A percentile compares a stretch with the other conserved stretches of the same genome.
Evolutionary conservation across 2,113 vertebrate genomes (phyloP).

Genomic region (Casuarius casuarius): DNA sequence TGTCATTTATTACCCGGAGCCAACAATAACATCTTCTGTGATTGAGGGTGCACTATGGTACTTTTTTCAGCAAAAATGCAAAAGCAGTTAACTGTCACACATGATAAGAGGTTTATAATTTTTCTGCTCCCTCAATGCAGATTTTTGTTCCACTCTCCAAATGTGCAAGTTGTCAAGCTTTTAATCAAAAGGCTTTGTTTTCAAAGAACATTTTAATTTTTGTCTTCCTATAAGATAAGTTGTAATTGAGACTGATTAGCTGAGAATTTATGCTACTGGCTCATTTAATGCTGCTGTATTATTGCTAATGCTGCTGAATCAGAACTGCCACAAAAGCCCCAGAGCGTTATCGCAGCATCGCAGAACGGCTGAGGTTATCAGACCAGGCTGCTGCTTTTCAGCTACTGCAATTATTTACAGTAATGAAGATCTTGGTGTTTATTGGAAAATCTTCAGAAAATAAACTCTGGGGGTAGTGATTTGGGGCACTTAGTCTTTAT

Average conservation of each 20-base stretch:
- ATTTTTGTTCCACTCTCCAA: background rate
- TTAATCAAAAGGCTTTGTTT: background rate
- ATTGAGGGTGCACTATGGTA: background rate
- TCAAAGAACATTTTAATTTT: slow-evolving; percentile 12
- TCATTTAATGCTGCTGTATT: background rate
- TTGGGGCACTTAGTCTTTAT: background rate
- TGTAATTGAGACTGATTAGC: slow-evolving; percentile 27
- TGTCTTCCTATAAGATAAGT: background rate
- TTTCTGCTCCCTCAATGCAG: background rate
- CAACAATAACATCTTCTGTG: background rate
- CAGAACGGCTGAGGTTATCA: background rate
- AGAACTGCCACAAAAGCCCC: background rate
- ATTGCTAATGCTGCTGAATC: slow-evolving; percentile 20
- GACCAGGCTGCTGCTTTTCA: background rate
- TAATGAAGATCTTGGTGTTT: accelerated
- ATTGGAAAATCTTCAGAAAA: background rate
- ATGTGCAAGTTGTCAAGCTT: background rate
- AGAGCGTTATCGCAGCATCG: background rate
- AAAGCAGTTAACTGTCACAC: background rate
- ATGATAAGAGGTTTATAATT: background rate
- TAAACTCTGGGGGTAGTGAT: background rate
- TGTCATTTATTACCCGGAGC: too few relatives aligned
- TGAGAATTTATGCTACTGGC: background rate
- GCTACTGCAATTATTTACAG: background rate
- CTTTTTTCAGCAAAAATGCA: background rate